Evolutionary conservation across 2,888 invertebrate genomes (phyloP).

Genomic region (Epinotia demarniana): DNA sequence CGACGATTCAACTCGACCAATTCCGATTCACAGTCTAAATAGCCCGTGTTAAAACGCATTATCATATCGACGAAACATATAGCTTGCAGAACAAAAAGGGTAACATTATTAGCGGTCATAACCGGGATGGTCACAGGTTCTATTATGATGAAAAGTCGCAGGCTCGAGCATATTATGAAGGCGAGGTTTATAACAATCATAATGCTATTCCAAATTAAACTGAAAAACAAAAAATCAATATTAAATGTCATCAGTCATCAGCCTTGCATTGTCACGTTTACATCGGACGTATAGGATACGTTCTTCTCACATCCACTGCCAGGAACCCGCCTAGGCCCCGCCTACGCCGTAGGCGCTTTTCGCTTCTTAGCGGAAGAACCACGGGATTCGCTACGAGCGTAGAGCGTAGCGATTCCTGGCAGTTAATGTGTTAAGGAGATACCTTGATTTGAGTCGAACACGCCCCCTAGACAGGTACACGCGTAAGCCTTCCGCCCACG

Average conservation of each 20-base stretch:
- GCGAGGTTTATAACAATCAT: slow-evolving; percentile 59
- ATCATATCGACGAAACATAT: slow-evolving; percentile 64
- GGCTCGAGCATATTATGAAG: slow-evolving; percentile 58
- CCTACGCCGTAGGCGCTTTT: too few species aligned
- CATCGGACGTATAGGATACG: too few species aligned
- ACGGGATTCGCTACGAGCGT: too few species aligned
- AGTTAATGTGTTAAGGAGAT: too few species aligned
- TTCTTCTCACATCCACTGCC: too few species aligned
- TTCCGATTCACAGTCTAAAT: slow-evolving; percentile 49
- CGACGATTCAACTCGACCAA: slow-evolving; percentile 58
- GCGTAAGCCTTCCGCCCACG: too few species aligned
- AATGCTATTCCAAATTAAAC: slow-evolving; percentile 61
- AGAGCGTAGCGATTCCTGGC: too few species aligned
- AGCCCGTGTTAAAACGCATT: slow-evolving; percentile 67
- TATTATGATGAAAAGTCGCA: slow-evolving; percentile 60
- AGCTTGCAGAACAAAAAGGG: slow-evolving; percentile 56
- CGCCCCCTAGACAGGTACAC: too few species aligned
- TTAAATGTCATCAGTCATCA: neutral
- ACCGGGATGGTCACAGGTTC: slow-evolving; percentile 45
- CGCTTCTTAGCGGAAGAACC: too few species aligned
- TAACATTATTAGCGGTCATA: slow-evolving; percentile 52
- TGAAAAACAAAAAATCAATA: slow-evolving; percentile 50
- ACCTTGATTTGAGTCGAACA: too few species aligned
- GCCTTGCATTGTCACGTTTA: too few species aligned
- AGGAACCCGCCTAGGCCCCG: too few species aligned